phyloP scores from a whole-genome alignment of 1,140 invertebrate genomes.

The Papilio dardanus region DNA sequence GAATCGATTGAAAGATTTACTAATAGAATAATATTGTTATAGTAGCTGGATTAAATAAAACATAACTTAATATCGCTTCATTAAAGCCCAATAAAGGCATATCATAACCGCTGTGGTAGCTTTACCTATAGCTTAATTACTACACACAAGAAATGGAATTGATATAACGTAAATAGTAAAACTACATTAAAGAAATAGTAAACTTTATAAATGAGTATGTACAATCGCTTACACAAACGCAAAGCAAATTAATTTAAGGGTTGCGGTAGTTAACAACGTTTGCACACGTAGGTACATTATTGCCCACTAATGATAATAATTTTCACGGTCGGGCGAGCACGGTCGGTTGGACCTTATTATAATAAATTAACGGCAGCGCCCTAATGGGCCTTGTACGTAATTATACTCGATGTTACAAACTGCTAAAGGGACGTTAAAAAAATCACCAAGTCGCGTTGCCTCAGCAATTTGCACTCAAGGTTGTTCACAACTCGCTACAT shows the following conservation, averaged over 20 bases:
- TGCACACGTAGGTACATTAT: slow-evolving; percentile 59
- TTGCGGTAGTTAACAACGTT: slow-evolving; percentile 50
- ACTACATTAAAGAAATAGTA: not conserved
- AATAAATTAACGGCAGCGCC: slow-evolving; percentile 74
- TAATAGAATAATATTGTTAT: no score
- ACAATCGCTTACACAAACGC: not conserved
- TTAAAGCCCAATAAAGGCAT: no score
- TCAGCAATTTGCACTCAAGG: slow-evolving; percentile 54
- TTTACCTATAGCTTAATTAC: no score
- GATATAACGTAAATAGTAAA: not conserved
- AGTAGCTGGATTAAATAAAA: no score
- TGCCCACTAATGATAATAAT: slow-evolving; percentile 75
- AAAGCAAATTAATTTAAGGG: slow-evolving; percentile 46
- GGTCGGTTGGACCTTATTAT: slow-evolving; percentile 77
- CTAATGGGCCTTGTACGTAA: slow-evolving; percentile 71
- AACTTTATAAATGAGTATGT: slow-evolving; percentile 8
- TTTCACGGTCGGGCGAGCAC: slow-evolving; percentile 72
- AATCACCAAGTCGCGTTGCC: slow-evolving; percentile 51
- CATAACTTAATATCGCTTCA: no score
- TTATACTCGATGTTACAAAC: slow-evolving; percentile 69
- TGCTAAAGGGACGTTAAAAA: slow-evolving; percentile 63
- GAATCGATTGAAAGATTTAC: not conserved
- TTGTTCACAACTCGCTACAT: slow-evolving; percentile 44
- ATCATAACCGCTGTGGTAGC: no score
- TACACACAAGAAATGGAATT: no score